These are phyloP conservation scores for Solenopsis invicta DNA, from an alignment of 1,140 invertebrate species.

Conservation along the genomic window DNA sequence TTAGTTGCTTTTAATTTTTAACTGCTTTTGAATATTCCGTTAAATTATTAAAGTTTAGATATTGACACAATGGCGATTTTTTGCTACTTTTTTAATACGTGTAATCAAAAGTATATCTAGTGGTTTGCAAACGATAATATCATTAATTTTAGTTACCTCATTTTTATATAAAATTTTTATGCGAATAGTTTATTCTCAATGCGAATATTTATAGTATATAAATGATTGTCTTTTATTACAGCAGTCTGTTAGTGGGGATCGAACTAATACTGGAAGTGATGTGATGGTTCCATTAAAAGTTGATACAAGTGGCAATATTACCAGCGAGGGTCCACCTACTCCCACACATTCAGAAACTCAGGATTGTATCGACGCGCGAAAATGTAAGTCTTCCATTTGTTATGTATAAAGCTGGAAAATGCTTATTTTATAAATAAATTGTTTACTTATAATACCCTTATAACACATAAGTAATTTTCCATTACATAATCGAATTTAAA, in stretches of 20 bases:
- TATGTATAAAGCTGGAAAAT: not conserved
- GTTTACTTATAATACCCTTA: not conserved
- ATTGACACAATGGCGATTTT: not conserved
- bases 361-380: conserved; percentile 89
- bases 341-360: conserved; percentile 91
- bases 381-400: conserved; percentile 83
- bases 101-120: not conserved
- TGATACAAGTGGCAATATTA: conserved; percentile 87
- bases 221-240: conserved; percentile 63
- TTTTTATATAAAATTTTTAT: not conserved
- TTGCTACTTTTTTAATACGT: not conserved
- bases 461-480: not conserved
- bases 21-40: not conserved
- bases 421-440: not conserved
- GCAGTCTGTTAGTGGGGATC: conserved; percentile 83
- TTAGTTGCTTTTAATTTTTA: not conserved
- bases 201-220: conserved; percentile 13
- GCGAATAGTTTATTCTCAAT: too few relatives aligned
- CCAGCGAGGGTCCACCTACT: conserved; percentile 89
- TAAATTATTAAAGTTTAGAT: not conserved
- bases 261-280: conserved; percentile 83
- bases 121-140: not conserved
- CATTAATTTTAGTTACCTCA: not conserved
- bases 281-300: conserved; percentile 87
- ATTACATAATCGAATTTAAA: conserved; percentile 1